These are phyloP conservation scores for Microchrysa polita DNA, from an alignment of 2,888 invertebrate genomes.

Conservation along the genomic window DNA sequence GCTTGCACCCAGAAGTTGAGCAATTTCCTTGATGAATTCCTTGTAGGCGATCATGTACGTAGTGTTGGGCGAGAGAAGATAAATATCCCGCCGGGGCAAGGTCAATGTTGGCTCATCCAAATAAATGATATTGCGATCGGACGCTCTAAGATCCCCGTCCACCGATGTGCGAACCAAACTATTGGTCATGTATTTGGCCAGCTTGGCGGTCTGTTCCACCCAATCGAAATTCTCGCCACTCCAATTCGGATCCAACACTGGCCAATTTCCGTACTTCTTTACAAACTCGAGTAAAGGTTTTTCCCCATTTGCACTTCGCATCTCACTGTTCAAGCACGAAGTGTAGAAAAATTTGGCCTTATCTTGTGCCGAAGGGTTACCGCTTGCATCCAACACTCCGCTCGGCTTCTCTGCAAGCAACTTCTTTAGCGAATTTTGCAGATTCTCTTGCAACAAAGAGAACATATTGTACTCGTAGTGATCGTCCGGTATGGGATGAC, in stretches of 20 bases:
- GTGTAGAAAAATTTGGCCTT: slow-evolving; percentile 83
- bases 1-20: slow-evolving; percentile 48
- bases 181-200: slow-evolving; percentile 80
- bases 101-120: slow-evolving; percentile 67
- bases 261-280: slow-evolving; percentile 83
- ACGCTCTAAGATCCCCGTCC: slow-evolving; percentile 88
- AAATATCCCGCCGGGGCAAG: slow-evolving; percentile 72
- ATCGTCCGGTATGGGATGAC: slow-evolving; percentile 30
- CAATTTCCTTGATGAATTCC: slow-evolving; percentile 26
- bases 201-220: slow-evolving; percentile 73
- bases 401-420: slow-evolving; percentile 22
- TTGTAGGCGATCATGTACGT: slow-evolving; percentile 70
- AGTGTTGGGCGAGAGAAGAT: background rate
- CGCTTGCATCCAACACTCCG: background rate
- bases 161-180: slow-evolving; percentile 83
- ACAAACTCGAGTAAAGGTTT: slow-evolving; percentile 74
- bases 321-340: slow-evolving; percentile 83
- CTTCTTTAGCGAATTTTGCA: slow-evolving; percentile 8
- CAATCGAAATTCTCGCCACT: slow-evolving; percentile 71
- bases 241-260: slow-evolving; percentile 74
- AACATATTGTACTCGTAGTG: slow-evolving; percentile 38
- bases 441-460: slow-evolving; percentile 28
- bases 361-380: slow-evolving; percentile 65
- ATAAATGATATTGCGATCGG: slow-evolving; percentile 83
- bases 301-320: slow-evolving; percentile 73